These are phyloP conservation scores for Drosophila ezoana DNA, from an alignment of 2,888 invertebrate genomes.

Conservation along the genomic window DNA sequence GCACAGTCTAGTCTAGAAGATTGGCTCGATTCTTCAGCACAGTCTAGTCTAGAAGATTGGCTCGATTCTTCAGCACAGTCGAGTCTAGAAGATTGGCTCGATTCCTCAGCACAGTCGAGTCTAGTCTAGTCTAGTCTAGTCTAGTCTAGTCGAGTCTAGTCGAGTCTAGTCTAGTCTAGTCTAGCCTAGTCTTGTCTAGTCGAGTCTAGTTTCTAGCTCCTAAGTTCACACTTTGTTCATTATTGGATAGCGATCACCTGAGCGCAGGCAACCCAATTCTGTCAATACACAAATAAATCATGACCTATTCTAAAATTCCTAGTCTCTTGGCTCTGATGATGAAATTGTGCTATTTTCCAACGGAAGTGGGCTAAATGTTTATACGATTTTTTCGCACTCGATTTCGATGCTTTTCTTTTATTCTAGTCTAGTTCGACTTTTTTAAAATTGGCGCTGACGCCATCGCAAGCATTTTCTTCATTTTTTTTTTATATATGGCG, in stretches of 20 bases:
- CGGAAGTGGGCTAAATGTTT: slow-evolving; percentile 74
- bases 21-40: too few species aligned
- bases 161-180: too few species aligned
- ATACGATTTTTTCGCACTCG: slow-evolving; percentile 55
- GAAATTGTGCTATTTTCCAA: slow-evolving; percentile 57
- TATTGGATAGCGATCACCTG: slow-evolving; percentile 74
- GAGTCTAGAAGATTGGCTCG: too few species aligned
- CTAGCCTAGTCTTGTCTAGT: too few species aligned
- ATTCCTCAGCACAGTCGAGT: too few species aligned
- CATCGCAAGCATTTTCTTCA: slow-evolving; percentile 39
- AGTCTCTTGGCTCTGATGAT: slow-evolving; percentile 29
- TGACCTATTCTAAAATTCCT: slow-evolving; percentile 68
- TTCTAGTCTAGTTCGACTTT: background rate
- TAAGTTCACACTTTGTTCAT: slow-evolving; percentile 26
- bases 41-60: too few species aligned
- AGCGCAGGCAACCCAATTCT: slow-evolving; percentile 55
- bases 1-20: too few species aligned
- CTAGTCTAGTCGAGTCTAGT: too few species aligned
- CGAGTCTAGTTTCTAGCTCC: too few species aligned
- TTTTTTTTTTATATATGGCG: slow-evolving; percentile 12
- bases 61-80: too few species aligned
- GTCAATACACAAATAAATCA: slow-evolving; percentile 73
- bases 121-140: too few species aligned
- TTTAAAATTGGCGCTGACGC: slow-evolving; percentile 80
- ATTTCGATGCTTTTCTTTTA: slow-evolving; percentile 30